A percentile compares a stretch with the other conserved stretches of the same genome.
Conservation (phyloP, 1,140 invertebrate genomes). For the Oedothorax gibbosus region DNA sequence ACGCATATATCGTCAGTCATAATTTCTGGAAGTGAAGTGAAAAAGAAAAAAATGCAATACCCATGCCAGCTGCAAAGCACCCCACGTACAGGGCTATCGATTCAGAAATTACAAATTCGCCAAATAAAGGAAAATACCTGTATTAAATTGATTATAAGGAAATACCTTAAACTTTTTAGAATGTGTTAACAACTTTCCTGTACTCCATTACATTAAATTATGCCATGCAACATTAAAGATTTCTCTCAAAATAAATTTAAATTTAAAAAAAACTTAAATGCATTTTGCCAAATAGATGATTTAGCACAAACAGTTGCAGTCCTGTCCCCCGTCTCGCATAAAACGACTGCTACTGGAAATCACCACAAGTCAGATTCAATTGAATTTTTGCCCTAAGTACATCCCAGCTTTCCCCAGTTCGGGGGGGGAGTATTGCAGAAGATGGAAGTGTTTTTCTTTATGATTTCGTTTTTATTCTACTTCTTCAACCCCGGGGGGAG, state of each 20-base stretch:
- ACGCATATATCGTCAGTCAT: constrained; percentile 18
- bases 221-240: too few relatives aligned
- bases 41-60: neutral
- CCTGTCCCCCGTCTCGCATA: neutral
- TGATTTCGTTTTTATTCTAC: constrained; percentile 10
- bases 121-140: too few relatives aligned
- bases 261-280: too few relatives aligned
- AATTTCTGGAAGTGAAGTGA: constrained; percentile 25
- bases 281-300: too few relatives aligned
- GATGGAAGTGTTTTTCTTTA: constrained; percentile 4
- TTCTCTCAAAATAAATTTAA: too few relatives aligned
- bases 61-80: constrained; percentile 8
- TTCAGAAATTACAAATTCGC: too few relatives aligned
- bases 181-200: too few relatives aligned
- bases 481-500: neutral
- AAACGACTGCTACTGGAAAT: constrained; percentile 10
- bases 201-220: too few relatives aligned
- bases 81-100: constrained; percentile 4
- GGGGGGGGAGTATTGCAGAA: neutral
- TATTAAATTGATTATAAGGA: too few relatives aligned
- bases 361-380: constrained; percentile 41
- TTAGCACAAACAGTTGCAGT: too few relatives aligned
- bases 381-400: constrained; percentile 45
- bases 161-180: too few relatives aligned
- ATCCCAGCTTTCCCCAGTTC: constrained; percentile 21